Conservation (phyloP, 2,888 invertebrate species). For the Entomobrya proxima region DNA sequence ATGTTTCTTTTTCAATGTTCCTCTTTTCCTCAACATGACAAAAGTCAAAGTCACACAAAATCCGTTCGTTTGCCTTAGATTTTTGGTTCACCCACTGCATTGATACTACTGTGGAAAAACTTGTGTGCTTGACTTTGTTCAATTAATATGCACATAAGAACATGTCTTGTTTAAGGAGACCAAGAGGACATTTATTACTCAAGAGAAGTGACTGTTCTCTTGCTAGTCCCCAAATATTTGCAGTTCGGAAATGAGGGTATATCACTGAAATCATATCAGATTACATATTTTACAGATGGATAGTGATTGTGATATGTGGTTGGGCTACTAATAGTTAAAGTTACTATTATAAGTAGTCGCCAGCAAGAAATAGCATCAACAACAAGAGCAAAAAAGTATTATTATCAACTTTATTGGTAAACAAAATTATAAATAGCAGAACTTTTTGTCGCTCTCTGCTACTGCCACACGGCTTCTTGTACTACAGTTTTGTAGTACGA, state of each 20-base stretch:
- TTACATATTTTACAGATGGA: background rate
- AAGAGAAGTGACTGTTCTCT: no score
- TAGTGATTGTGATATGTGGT: background rate
- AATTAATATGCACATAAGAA: no score
- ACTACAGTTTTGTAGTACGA: background rate
- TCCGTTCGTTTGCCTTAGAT: slow-evolving; percentile 20
- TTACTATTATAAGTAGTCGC: background rate
- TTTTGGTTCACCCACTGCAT: slow-evolving; percentile 13
- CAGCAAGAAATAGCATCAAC: background rate
- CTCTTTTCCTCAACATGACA: background rate
- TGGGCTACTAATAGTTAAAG: background rate
- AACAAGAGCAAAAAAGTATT: slow-evolving; percentile 4
- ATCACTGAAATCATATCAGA: background rate
- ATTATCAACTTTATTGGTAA: slow-evolving; percentile 19
- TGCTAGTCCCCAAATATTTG: background rate
- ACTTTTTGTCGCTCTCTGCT: slow-evolving; percentile 13
- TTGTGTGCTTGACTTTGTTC: background rate
- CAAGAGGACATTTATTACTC: no score
- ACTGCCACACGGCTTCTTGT: background rate
- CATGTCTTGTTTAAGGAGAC: no score
- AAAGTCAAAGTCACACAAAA: slow-evolving; percentile 31
- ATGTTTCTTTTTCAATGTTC: background rate
- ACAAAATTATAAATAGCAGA: slow-evolving; percentile 19
- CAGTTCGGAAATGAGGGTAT: background rate
- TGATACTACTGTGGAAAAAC: background rate